These are phyloP conservation scores for Enteromius unitaeniatus DNA, from an alignment of 2,797 vertebrate genomes.

Conservation along the genomic window DNA sequence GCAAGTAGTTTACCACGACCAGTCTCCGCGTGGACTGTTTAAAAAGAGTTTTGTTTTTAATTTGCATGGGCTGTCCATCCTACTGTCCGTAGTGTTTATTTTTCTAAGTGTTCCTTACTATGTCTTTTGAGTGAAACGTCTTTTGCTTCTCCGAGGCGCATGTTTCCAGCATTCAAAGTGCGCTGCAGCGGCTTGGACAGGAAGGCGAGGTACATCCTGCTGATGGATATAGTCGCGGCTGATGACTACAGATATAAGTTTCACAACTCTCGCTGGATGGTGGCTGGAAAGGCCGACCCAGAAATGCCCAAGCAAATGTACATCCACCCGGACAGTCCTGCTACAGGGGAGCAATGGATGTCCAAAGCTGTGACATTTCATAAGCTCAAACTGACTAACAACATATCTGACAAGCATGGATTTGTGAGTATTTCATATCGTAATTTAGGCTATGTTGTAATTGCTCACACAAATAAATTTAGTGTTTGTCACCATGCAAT, in stretches of 20 bases:
- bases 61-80: background rate
- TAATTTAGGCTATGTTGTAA: too few relatives aligned
- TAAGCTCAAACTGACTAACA: conserved; percentile 96
- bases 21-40: too few relatives aligned
- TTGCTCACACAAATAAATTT: too few relatives aligned
- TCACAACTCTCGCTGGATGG: conserved; percentile 92
- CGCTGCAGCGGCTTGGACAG: conserved; percentile 88
- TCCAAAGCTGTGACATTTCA: conserved; percentile 92
- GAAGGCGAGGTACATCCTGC: conserved; percentile 87
- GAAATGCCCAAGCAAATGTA: conserved; percentile 95
- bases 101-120: background rate
- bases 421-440: conserved; percentile 83
- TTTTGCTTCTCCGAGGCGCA: conserved; percentile 78
- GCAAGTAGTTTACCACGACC: background rate
- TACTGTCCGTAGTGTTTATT: background rate
- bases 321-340: conserved; percentile 94
- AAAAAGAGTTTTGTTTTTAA: background rate
- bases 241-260: conserved; percentile 96
- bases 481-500: background rate
- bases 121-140: background rate
- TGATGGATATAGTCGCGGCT: conserved; percentile 92
- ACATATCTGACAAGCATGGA: conserved; percentile 93
- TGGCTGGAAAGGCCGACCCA: conserved; percentile 93
- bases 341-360: conserved; percentile 94
- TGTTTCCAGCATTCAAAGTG: conserved; percentile 94